Conservation (phyloP, 2,113 vertebrate species). For the Micromys minutus region DNA sequence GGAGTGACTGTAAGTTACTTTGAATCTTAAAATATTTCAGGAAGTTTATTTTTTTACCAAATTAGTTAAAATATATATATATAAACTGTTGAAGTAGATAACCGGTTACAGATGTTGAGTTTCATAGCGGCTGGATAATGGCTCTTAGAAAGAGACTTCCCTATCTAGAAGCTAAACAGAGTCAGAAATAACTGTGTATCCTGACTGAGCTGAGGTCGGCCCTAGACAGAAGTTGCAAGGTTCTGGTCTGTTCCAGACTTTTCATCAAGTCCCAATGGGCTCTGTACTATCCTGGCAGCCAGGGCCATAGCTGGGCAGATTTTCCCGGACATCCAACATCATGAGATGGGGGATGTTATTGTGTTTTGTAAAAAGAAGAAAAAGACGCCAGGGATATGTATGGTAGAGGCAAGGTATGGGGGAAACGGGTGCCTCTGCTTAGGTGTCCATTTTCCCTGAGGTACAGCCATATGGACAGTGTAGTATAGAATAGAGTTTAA, state of each 20-base stretch:
- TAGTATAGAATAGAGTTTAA: too few relatives aligned
- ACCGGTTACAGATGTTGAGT: background rate
- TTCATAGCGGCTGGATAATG: background rate
- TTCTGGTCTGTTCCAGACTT: background rate
- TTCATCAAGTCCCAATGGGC: background rate
- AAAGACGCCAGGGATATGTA: too few relatives aligned
- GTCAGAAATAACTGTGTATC: background rate
- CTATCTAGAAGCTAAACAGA: background rate
- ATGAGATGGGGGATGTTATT: background rate
- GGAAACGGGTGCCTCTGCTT: too few relatives aligned
- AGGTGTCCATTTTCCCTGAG: too few relatives aligned
- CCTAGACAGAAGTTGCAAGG: background rate
- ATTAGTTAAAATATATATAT: background rate
- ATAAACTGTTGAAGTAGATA: background rate
- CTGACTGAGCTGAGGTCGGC: background rate
- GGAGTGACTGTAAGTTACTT: background rate
- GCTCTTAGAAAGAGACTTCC: background rate
- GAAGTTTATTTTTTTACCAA: conserved; percentile 4
- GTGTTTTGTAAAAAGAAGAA: too few relatives aligned
- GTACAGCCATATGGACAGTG: too few relatives aligned
- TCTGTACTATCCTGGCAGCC: background rate
- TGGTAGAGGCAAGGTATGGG: too few relatives aligned
- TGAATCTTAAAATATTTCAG: background rate
- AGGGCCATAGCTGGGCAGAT: background rate
- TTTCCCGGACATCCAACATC: background rate